Evolutionary conservation across 1,140 invertebrate species (phyloP), one percentile per base, ranked within the genome.

Genomic region (Rhynchophorus ferrugineus): DNA sequence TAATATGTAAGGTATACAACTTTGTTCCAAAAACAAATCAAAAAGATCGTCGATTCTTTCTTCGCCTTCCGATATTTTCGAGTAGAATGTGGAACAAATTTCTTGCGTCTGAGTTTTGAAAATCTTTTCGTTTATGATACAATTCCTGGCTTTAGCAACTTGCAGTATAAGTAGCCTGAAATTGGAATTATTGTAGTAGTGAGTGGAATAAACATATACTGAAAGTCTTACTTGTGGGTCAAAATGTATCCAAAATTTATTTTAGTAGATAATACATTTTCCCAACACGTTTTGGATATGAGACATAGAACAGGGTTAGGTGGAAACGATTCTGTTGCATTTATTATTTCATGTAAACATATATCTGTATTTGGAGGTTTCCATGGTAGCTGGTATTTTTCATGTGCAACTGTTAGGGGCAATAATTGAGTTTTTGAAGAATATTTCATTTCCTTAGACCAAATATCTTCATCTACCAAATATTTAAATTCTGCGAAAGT

Each of bases 21-120:
- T 51, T 57, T 63, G 56, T 44, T 65, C 64, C 16, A 65, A 44
- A 47, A 65, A 64, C 11, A 65, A 45, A 55, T 65, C 64, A 36
- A 62, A 62, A 22, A 49, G 33, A 3, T 57, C 54, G 13, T 60
- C 49, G 7, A 58, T 21, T 14, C 22, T 39, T 24, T 52, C 39
- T 19, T 58, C 50, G 0, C 29, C 24, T 29, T 37, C 43, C 13
- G 34, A n/a, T n/a, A 58, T 44, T 43, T 62, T 58, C n/a, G 14
- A n/a, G 43, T 47, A 56, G 19, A 62, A 57, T 19, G 16, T 17
- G 2, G 53, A 50, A 46, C 61, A 62, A 33, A 60, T 45, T 36
- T 48, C 21, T 42, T 21, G 22, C 16, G 39, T 33, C 47, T 55
- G 14, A 14, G 44, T 13, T 7, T 52, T 13, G 24, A 44, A 54